Evolutionary conservation across 2,113 vertebrate genomes (phyloP), one percentile per base, ranked within the genome.

Genomic region (Anoplopoma fimbria): DNA sequence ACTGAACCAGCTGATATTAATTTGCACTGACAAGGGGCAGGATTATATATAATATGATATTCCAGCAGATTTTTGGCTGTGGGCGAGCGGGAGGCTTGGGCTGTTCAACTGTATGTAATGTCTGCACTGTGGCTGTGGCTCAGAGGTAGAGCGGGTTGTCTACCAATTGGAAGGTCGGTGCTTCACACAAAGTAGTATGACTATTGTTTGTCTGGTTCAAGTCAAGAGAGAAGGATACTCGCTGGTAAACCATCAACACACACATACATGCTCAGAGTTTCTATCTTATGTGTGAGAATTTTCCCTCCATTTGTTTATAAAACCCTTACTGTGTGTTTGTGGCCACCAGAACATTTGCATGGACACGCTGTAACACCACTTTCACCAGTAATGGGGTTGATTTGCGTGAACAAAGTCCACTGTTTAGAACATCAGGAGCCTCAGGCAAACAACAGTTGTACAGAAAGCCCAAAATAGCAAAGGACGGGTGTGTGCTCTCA

Each of bases 401-500:
- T 60, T 31, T 9, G 15, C 6, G 15, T 58, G 27, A 60, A 36
- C 33, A 36, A 23, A 36, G 63, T 65, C 38, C 14, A 27, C 63
- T 27, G 25, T 67, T 65, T 9, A 27, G 36, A 65, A 45, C n/a
- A 27, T n/a, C 14, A 17, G 8, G 38, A 67, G 33, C 38, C n/a
- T 27, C 38, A 1, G 62, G 38, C 38, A 6, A 19, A 67, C 60
- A 12, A 2, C n/a, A 19, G n/a, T 2, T 9, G 63, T 38, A 45
- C 14, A 6, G 9, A 42, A 38, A 65, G 38, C 38, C 38, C 14
- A 9, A 45, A 29, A 67, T 67, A 67, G 63, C n/a, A 67, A 12
- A 36, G 61, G 33, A 63, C 10, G 33, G 60, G 33, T 27, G 27
- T 80, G 68, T 77, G 65, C 12, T 49, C 25, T 67, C 15, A 64